Evolutionary conservation across 2,888 invertebrate species (phyloP), one percentile per base, ranked within the genome.

Genomic region (Zygaena filipendulae): DNA sequence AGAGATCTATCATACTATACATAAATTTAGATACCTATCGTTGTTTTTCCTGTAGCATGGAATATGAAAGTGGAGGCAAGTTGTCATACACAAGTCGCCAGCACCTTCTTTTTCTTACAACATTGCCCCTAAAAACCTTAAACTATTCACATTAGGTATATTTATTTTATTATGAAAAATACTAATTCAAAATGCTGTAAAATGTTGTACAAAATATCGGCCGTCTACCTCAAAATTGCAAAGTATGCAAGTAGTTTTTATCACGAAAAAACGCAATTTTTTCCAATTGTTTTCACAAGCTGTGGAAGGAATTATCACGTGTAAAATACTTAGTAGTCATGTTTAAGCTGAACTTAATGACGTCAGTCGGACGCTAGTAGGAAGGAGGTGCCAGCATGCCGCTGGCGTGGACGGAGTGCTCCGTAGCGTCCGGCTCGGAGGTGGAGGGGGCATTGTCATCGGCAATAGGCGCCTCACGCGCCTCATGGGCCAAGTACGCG

Each of bases 351-450:
- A 29, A 31, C 35, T 35, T 41, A n/a, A n/a, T n/a, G n/a, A 34
- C 49, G 52, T 47, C 52, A 16, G 52, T 45, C 62, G 57, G 58
- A 52, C 54, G 53, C 64, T 77, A 81, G 49, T 77, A 74, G 53
- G 68, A 64, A 56, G 81, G 80, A 29, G 81, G 77, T 21, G 77
- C 80, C 64, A 81, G 70, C 74, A 81, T 80, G 50, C 79, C 79
- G 62, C 80, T 77, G 59, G 74, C 75, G 58, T 79, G 79, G 74
- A 80, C 74, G 60, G 69, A 72, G 36, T 70, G 80, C 52, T 80
- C 80, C 42, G 82, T 81, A 51, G 80, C 82, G 52, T 84, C 84
- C 52, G 84, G 84, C 71, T 83, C 83, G 55, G 82, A 79, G 42
- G 84, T 83, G 41, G 84, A 82, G 30, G 72, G 71, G 32, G 70